phyloP scores from a whole-genome alignment of 1,140 invertebrate species.

The Sycophaga agraensis region DNA sequence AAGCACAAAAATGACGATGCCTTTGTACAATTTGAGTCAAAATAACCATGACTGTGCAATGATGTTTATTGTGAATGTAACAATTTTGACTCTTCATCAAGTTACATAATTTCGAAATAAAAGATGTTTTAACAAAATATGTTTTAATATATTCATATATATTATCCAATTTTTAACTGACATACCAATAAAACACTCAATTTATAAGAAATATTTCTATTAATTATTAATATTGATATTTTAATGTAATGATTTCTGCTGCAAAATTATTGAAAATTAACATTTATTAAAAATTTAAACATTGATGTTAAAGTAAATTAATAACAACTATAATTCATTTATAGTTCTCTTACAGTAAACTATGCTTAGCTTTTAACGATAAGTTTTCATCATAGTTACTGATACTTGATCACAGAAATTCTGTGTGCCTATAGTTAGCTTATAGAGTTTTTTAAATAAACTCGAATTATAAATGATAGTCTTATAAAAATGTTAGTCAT shows the following conservation, averaged over 20 bases:
- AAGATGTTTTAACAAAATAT: conserved; percentile 22
- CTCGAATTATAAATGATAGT: too few species aligned
- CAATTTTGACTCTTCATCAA: conserved; percentile 10
- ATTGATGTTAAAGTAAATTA: not conserved
- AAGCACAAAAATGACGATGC: conserved; percentile 26
- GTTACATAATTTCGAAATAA: conserved; percentile 26
- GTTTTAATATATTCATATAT: conserved; percentile 1
- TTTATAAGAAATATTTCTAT: not conserved
- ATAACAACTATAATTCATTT: not conserved
- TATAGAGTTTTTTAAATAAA: too few species aligned
- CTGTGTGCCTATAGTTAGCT: not conserved
- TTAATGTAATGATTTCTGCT: too few species aligned
- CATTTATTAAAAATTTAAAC: conserved; percentile 16
- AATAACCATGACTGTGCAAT: conserved; percentile 19
- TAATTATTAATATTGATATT: too few species aligned
- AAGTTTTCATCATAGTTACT: not conserved
- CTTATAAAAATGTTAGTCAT: not conserved
- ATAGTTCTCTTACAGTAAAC: too few species aligned
- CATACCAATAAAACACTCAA: too few species aligned
- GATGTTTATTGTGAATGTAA: conserved; percentile 23
- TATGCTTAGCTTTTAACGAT: not conserved
- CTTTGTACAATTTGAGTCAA: conserved; percentile 21
- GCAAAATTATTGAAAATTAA: conserved; percentile 11
- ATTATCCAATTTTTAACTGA: too few species aligned
- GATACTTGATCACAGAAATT: conserved; percentile 4